Percentiles rank a stretch among this genome's conserved stretches.
These are phyloP conservation scores for Regulus satrapa DNA, from an alignment of 2,113 vertebrate genomes.

Conservation along the genomic window DNA sequence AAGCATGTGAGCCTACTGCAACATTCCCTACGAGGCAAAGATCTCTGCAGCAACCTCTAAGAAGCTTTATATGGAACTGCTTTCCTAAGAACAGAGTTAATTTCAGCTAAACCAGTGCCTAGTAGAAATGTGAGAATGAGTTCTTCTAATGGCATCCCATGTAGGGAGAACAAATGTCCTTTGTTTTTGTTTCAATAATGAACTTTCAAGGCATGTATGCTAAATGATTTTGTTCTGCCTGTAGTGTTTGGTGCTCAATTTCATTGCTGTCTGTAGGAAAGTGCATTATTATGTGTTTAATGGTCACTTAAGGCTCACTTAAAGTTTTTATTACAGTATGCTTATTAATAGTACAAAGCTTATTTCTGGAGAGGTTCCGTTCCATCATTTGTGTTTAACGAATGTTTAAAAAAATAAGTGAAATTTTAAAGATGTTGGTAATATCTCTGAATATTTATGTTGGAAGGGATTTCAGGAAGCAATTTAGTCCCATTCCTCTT, in stretches of 20 bases:
- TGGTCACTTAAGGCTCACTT: background rate
- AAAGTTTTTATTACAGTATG: background rate
- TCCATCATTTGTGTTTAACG: background rate
- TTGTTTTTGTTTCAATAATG: background rate
- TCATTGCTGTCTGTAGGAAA: background rate
- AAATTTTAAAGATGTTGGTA: background rate
- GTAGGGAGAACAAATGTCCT: background rate
- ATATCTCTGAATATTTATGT: slow-evolving; percentile 4
- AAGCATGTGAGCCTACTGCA: background rate
- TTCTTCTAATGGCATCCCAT: background rate
- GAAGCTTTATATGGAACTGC: background rate
- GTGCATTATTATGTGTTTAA: background rate
- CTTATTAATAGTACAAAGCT: background rate
- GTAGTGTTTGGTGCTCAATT: background rate
- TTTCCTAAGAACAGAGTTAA: background rate
- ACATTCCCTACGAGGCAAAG: background rate
- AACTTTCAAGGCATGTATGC: background rate
- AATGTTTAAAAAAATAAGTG: background rate
- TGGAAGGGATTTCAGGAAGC: slow-evolving; percentile 27
- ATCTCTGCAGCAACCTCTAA: background rate
- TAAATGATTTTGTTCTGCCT: background rate
- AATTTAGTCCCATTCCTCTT: background rate
- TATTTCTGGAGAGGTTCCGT: background rate
- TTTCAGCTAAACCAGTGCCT: background rate
- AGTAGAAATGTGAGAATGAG: background rate